phyloP scores from a whole-genome alignment of 2,113 vertebrate genomes.

The Oncorhynchus kisutch region DNA sequence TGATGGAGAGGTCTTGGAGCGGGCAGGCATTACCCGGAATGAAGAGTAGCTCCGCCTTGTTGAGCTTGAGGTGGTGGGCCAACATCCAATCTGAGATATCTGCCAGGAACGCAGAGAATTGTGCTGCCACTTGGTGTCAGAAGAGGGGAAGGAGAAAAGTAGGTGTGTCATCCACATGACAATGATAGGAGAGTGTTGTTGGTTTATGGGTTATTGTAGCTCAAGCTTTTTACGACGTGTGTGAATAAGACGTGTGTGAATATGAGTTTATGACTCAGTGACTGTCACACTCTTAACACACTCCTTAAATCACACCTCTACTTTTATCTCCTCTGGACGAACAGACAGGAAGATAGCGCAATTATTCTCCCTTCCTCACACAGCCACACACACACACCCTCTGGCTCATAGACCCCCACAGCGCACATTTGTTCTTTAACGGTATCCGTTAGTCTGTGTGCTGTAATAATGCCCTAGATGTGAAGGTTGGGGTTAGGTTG shows the following conservation, averaged over 20 bases:
- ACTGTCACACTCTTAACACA: slow-evolving; percentile 71
- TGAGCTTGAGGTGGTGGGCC: too few species aligned
- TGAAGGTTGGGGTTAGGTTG: slow-evolving; percentile 51
- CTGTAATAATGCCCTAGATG: slow-evolving; percentile 42
- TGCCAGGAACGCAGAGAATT: too few species aligned
- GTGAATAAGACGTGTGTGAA: slow-evolving; percentile 69
- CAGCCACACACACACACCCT: slow-evolving; percentile 12
- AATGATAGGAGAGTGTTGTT: slow-evolving; percentile 28
- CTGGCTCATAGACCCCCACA: slow-evolving; percentile 20
- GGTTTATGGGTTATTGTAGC: slow-evolving; percentile 59
- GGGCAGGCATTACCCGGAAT: too few species aligned
- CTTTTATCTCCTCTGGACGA: slow-evolving; percentile 69
- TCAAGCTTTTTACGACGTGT: slow-evolving; percentile 63
- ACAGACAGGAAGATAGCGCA: slow-evolving; percentile 63
- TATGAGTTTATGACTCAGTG: slow-evolving; percentile 73
- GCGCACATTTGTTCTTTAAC: slow-evolving; percentile 32
- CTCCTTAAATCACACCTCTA: slow-evolving; percentile 71
- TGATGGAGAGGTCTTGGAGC: too few species aligned
- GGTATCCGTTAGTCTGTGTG: slow-evolving; percentile 7
- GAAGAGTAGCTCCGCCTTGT: too few species aligned
- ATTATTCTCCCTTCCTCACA: slow-evolving; percentile 50
- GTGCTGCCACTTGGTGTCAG: too few species aligned
- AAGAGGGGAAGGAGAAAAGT: too few species aligned
- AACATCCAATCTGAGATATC: too few species aligned
- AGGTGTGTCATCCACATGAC: too few species aligned